Evolutionary conservation across 2,797 vertebrate species (phyloP), one percentile per base, ranked within the genome.

Genomic region (Melopsittacus undulatus): DNA sequence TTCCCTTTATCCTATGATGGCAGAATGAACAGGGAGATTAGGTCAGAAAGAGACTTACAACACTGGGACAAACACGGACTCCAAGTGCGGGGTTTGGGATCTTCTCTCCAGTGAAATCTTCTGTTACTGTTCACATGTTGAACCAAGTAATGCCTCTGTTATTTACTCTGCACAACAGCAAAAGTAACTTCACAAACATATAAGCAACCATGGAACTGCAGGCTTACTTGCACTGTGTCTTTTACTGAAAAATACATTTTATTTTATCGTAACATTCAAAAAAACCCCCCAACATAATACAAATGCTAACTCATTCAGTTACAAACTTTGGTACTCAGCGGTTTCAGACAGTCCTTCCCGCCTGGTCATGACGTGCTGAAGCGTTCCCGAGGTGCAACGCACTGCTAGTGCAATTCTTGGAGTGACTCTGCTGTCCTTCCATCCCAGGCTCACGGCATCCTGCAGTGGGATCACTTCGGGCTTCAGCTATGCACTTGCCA

Each of bases 211-310:
- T 61, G 32, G 46, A 52, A 70, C 72, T 80, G 48, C 79, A 92
- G 85, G 51, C 74, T 97, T 94, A 77, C 94, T 97, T 94, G 94
- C 61, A 94, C 79, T 92, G 83, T 95, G 83, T 95, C 84, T 98
- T 98, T 98, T 98, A 98, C 96, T 98, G 97, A 98, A 98, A 97
- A 98, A 98, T 97, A 97, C 95, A 92, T 96, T 94, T 97, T 90
- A 93, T 98, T 98, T 98, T 98, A 97, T 97, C 97, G 84, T 95
- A 96, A 97, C 89, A 97, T 97, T 98, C 92, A 43, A 97, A 96
- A 96, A 40, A 40, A 96, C 78, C 27, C 3, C 30, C 66, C 84
- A 91, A 97, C 92, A 91, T 89, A 91, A 94, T 97, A 98, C 97
- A 98, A 98, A 98, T 97, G 91, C 96, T 97, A 96, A 90, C 92